These are phyloP conservation scores for Danio choprae DNA, from an alignment of 2,797 vertebrate species.

Conservation along the genomic window DNA sequence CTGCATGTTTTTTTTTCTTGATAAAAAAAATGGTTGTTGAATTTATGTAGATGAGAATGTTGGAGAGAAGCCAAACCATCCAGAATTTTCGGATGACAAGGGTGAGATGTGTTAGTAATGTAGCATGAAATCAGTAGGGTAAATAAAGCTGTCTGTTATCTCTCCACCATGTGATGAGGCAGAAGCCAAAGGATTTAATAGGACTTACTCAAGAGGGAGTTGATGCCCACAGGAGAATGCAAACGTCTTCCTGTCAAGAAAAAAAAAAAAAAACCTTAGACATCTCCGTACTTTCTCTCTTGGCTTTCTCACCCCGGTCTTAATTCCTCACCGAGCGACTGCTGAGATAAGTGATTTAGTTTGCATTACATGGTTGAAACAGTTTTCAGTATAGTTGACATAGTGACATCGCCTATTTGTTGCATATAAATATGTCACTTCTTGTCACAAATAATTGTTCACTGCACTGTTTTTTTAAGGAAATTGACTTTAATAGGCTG, in stretches of 20 bases:
- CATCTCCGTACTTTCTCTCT: slow-evolving; percentile 54
- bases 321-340: slow-evolving; percentile 33
- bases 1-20: not conserved
- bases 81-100: slow-evolving; percentile 67
- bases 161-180: slow-evolving; percentile 68
- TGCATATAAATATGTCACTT: slow-evolving; percentile 26
- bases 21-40: slow-evolving; percentile 28
- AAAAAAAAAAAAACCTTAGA: slow-evolving; percentile 59
- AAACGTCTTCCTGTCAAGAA: slow-evolving; percentile 63
- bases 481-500: not conserved
- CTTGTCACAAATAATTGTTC: slow-evolving; percentile 41
- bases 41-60: slow-evolving; percentile 37
- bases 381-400: slow-evolving; percentile 29
- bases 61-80: slow-evolving; percentile 51
- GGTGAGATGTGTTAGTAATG: slow-evolving; percentile 64
- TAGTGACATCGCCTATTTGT: slow-evolving; percentile 22
- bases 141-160: slow-evolving; percentile 74
- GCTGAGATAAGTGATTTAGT: slow-evolving; percentile 45
- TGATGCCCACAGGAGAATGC: slow-evolving; percentile 62
- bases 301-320: slow-evolving; percentile 25
- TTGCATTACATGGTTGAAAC: slow-evolving; percentile 45
- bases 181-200: slow-evolving; percentile 67
- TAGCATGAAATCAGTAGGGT: slow-evolving; percentile 72
- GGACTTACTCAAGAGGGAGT: slow-evolving; percentile 66
- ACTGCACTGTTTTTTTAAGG: not conserved